phyloP scores from a whole-genome alignment of 2,888 invertebrate species.

The Drosophila demipolita region DNA sequence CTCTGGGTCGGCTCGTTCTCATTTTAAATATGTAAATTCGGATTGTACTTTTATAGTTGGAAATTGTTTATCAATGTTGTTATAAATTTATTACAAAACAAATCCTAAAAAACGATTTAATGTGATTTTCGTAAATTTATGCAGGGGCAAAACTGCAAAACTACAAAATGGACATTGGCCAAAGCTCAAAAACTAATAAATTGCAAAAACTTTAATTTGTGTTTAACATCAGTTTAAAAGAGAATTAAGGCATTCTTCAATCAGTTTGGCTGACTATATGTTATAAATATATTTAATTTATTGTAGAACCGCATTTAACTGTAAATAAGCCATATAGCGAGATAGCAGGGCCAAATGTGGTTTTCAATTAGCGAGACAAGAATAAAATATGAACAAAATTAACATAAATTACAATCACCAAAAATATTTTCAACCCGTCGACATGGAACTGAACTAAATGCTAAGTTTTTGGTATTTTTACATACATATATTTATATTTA shows the following conservation, averaged over 20 bases:
- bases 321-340: neutral
- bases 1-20: conserved; percentile 33
- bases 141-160: conserved; percentile 48
- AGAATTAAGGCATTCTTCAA: neutral
- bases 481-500: conserved; percentile 9
- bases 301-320: neutral
- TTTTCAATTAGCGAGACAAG: conserved; percentile 53
- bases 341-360: conserved; percentile 23
- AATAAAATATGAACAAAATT: conserved; percentile 54
- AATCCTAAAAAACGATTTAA: conserved; percentile 58
- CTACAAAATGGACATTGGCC: conserved; percentile 62
- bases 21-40: conserved; percentile 76
- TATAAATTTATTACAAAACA: conserved; percentile 73
- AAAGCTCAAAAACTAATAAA: conserved; percentile 46
- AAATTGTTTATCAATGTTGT: conserved; percentile 71
- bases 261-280: neutral
- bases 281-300: neutral
- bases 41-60: conserved; percentile 58
- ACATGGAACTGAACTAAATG: conserved; percentile 56
- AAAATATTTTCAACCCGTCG: conserved; percentile 54
- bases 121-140: conserved; percentile 67
- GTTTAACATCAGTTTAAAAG: conserved; percentile 11
- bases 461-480: conserved; percentile 21
- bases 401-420: conserved; percentile 62
- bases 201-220: conserved; percentile 26